These are phyloP conservation scores for Meriones psammophilus DNA, from an alignment of 2,797 vertebrate genomes.

Conservation along the genomic window DNA sequence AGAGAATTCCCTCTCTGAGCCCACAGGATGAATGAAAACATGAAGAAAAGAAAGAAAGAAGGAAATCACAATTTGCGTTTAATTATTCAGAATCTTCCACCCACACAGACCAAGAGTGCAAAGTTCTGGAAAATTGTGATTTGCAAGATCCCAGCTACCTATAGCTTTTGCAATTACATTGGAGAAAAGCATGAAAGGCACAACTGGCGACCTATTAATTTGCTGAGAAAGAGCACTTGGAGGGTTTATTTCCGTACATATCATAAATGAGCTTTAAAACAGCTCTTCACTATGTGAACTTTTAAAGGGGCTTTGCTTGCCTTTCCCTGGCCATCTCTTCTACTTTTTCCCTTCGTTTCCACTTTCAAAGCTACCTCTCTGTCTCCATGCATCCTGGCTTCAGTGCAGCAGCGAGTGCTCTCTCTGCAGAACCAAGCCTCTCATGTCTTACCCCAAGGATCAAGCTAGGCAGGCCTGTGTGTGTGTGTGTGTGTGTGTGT, in stretches of 20 bases:
- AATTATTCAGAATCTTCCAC: conserved; percentile 74
- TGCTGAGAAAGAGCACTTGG: conserved; percentile 22
- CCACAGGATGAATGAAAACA: not conserved
- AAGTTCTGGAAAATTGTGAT: conserved; percentile 70
- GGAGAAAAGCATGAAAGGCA: conserved; percentile 37
- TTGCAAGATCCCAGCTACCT: conserved; percentile 44
- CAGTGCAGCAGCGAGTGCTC: rapidly evolving
- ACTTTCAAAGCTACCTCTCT: not conserved
- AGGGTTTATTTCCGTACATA: not conserved
- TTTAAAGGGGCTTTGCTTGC: not conserved
- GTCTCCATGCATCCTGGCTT: rapidly evolving
- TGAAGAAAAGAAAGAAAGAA: not conserved
- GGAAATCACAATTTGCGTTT: conserved; percentile 45
- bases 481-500: too few relatives aligned
- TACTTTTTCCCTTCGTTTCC: not conserved
- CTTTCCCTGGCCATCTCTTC: not conserved
- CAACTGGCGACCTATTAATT: conserved; percentile 18
- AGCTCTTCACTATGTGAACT: not conserved
- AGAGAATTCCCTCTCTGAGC: not conserved
- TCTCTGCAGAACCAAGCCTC: not conserved
- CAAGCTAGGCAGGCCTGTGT: not conserved
- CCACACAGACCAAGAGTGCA: conserved; percentile 52
- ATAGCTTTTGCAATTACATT: conserved; percentile 46
- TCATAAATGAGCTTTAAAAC: not conserved
- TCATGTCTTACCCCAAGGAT: too few relatives aligned